Evolutionary conservation across 2,113 vertebrate genomes (phyloP).

Genomic region (Microcebus murinus): DNA sequence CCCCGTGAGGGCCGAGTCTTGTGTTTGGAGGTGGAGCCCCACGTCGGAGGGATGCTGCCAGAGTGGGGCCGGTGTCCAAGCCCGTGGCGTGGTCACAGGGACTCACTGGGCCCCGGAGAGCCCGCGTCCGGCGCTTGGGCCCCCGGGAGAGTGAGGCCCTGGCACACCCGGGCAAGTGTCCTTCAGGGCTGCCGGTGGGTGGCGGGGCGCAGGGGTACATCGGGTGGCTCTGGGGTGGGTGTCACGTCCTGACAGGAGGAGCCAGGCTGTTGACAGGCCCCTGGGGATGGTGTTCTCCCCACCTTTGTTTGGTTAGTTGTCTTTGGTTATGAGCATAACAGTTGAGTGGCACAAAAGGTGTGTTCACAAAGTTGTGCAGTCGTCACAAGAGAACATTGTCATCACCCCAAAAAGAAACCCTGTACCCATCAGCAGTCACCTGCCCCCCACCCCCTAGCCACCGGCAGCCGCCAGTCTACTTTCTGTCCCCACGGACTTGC

Average conservation of each 20-base stretch:
- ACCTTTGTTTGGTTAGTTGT: no score
- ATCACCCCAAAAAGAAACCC: neutral
- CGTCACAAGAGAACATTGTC: neutral
- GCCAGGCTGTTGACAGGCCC: neutral
- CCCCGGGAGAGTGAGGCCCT: neutral
- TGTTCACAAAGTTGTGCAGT: neutral
- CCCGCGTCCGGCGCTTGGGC: accelerated
- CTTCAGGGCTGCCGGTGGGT: neutral
- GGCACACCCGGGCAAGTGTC: neutral
- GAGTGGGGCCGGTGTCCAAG: accelerated
- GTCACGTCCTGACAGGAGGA: neutral
- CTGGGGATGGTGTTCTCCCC: neutral
- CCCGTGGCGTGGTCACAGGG: neutral
- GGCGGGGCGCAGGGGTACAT: neutral
- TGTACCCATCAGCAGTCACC: accelerated
- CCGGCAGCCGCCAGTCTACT: accelerated
- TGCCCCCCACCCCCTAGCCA: neutral
- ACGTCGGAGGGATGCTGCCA: accelerated
- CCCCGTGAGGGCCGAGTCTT: accelerated
- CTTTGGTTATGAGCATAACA: neutral
- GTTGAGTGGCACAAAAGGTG: no score
- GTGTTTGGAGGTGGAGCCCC: neutral
- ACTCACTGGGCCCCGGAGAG: neutral
- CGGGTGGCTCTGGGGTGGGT: neutral
- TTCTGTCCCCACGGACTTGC: neutral